Percentiles rank a stretch among this genome's conserved stretches.
These are phyloP conservation scores for Erebia ligea DNA, from an alignment of 2,888 invertebrate species.

Conservation along the genomic window DNA sequence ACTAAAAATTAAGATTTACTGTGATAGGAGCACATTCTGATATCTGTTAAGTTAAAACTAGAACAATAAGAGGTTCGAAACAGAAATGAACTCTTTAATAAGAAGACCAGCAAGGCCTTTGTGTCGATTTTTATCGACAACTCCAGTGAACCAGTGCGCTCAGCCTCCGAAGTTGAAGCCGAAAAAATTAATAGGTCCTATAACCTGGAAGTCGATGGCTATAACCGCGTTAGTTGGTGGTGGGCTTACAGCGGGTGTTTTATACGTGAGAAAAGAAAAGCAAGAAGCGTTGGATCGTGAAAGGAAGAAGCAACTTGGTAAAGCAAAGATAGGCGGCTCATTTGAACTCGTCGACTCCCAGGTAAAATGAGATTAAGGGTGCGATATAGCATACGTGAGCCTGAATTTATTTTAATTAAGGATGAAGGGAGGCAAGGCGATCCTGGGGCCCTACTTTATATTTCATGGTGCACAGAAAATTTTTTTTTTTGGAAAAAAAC, in stretches of 20 bases:
- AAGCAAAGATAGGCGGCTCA: conserved; percentile 95
- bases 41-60: conserved; percentile 35
- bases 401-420: no score
- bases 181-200: conserved; percentile 80
- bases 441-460: no score
- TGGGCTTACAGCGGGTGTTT: conserved; percentile 87
- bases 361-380: conserved; percentile 48
- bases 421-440: no score
- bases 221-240: conserved; percentile 87
- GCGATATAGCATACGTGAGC: no score
- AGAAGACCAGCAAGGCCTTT: conserved; percentile 53
- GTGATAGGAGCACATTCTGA: conserved; percentile 33
- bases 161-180: conserved; percentile 60
- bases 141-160: conserved; percentile 60
- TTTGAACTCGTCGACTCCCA: conserved; percentile 93
- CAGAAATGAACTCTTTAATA: conserved; percentile 65
- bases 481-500: no score
- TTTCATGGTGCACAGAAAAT: no score
- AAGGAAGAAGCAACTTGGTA: conserved; percentile 92
- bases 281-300: conserved; percentile 88
- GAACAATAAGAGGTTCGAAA: not conserved
- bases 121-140: conserved; percentile 61
- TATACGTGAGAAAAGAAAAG: conserved; percentile 91
- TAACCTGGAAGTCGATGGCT: conserved; percentile 92
- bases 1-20: conserved; percentile 3